Base-by-base conservation (phyloP, 2,888 invertebrate species). In the Acanthococcus lagerstroemiae region DNA sequence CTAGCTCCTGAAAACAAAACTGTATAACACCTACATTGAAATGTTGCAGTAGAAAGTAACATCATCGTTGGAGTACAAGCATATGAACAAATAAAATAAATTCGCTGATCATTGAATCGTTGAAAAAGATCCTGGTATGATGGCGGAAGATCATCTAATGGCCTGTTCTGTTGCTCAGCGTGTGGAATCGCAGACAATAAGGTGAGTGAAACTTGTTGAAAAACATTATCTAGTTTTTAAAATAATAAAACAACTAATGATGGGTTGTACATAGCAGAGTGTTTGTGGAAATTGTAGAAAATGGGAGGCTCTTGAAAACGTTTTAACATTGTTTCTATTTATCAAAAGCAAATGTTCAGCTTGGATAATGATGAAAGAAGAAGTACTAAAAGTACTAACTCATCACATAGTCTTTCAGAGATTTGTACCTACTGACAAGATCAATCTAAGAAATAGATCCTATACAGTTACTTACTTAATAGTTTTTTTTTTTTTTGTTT, bases 61-160 rank as follows among this genome's bases (percentile, higher is more conserved):
- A 0, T 76, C 97, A 0, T 84, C 95, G 0, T 84, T 85, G 44
- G 95, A 96, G 76, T 92, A 88, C 77, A 85, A 86, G 71, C 75
- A 85, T 0, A 84, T 87, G 75, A 81, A 90, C 72, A 96, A 95
- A 74, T 82, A 84, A 0, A 97, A 95, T 75, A 80, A 85, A 30
- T 90, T 96, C 72, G 78, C 87, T 65, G 96, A 97, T 75, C 84
- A 85, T 69, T 84, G 97, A 73, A 88, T 96, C 69, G 95, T 95
- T 30, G 90, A 94, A 76, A 84, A 82, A 72, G 84, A 88, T 73
- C 75, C 76, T 9, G 79, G 78, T 19, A 79, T 91, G 74, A 81
- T 84, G 0, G 79, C 82, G 1, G 91, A 91, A 71, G 92, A 95
- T 55, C 85, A 86, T 72, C 84, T 88, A 73, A 83, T 89, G 71